phyloP scores from a whole-genome alignment of 1,140 invertebrate genomes.

The Bradynema listronoti region DNA sequence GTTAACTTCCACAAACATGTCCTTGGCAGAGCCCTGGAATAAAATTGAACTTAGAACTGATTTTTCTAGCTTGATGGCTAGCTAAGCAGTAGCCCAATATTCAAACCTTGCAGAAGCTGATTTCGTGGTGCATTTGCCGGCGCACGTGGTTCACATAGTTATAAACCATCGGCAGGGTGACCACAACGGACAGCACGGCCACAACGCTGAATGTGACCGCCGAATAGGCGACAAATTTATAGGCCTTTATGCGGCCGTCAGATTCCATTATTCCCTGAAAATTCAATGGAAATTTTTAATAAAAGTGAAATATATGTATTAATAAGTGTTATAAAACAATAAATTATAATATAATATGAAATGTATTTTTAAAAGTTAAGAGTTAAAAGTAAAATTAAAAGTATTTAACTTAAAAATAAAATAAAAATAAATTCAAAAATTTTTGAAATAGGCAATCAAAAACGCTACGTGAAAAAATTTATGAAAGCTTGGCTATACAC shows the following conservation, averaged over 20 bases:
- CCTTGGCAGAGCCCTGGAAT: conserved; percentile 43
- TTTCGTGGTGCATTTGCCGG: conserved; percentile 49
- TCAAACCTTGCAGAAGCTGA: conserved; percentile 43
- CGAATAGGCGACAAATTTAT: conserved; percentile 49
- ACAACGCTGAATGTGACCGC: conserved; percentile 43
- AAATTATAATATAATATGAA: conserved; percentile 24
- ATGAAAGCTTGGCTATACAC: too few relatives aligned
- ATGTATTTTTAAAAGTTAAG: too few relatives aligned
- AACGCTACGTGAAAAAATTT: neutral
- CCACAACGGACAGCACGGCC: conserved; percentile 43
- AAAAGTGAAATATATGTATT: conserved; percentile 4
- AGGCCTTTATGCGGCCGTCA: conserved; percentile 43
- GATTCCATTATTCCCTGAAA: conserved; percentile 29
- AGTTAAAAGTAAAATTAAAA: too few relatives aligned
- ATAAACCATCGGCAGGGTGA: conserved; percentile 48
- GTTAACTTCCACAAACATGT: conserved; percentile 48
- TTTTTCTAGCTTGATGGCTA: neutral
- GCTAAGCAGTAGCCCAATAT: neutral
- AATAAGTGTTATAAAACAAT: too few relatives aligned
- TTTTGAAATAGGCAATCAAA: conserved; percentile 5
- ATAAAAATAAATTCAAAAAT: neutral
- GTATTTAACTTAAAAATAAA: neutral
- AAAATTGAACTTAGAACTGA: conserved; percentile 20
- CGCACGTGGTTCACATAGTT: conserved; percentile 45
- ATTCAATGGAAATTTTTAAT: conserved; percentile 4